Evolutionary conservation across 2,797 vertebrate genomes (phyloP).

Genomic region (Etheostoma perlongum): DNA sequence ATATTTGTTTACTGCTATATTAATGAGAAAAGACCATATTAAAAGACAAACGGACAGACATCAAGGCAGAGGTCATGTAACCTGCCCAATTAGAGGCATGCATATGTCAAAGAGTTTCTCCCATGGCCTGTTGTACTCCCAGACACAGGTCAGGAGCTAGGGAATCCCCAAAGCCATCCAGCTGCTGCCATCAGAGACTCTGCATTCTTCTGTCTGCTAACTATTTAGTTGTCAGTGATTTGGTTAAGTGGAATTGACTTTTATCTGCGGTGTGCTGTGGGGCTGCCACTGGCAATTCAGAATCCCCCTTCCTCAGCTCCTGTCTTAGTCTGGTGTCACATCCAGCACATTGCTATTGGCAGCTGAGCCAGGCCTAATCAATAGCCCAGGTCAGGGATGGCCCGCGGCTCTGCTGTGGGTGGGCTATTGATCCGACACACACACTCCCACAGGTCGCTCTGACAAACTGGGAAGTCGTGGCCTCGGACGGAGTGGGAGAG

Average conservation of each 20-base stretch:
- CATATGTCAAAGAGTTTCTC: conserved; percentile 56
- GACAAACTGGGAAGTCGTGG: conserved; percentile 76
- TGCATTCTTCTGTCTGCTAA: conserved; percentile 92
- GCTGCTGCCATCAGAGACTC: conserved; percentile 78
- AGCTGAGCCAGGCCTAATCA: conserved; percentile 92
- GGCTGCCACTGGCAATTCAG: conserved; percentile 91
- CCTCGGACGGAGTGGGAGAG: conserved; percentile 51
- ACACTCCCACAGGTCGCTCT: conserved; percentile 89
- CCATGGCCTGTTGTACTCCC: conserved; percentile 60
- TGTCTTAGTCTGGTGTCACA: conserved; percentile 90
- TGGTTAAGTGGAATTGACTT: conserved; percentile 99
- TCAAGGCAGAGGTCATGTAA: conserved; percentile 42
- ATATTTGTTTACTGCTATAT: no score
- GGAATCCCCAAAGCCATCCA: conserved; percentile 79
- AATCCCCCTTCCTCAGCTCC: conserved; percentile 86
- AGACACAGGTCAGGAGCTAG: conserved; percentile 69
- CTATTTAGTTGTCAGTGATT: conserved; percentile 98
- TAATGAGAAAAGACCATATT: conserved; percentile 37
- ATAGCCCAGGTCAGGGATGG: conserved; percentile 92
- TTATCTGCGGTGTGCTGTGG: conserved; percentile 89
- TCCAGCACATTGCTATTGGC: conserved; percentile 92
- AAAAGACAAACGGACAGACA: conserved; percentile 46
- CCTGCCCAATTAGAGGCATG: conserved; percentile 42
- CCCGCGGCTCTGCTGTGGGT: conserved; percentile 87
- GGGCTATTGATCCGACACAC: conserved; percentile 92